Evolutionary conservation across 2,797 vertebrate genomes (phyloP).

Genomic region (Gastrophryne carolinensis): DNA sequence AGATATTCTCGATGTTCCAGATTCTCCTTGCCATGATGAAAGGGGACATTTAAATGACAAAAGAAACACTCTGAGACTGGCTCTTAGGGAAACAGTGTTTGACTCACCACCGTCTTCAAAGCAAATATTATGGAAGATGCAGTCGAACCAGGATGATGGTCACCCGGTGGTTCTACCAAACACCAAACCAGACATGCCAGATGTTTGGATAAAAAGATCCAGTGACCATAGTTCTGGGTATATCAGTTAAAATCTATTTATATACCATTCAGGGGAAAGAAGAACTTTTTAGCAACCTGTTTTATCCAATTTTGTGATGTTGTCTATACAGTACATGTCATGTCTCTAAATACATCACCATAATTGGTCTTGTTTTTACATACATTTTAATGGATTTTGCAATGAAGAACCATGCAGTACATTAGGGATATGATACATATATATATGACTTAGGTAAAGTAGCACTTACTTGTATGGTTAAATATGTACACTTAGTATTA

Average conservation of each 20-base stretch:
- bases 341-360: background rate
- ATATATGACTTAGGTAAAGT: no score
- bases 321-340: background rate
- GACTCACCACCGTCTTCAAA: slow-evolving; percentile 73
- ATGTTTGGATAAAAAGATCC: slow-evolving; percentile 93
- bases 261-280: background rate
- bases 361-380: background rate
- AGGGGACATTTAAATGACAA: slow-evolving; percentile 89
- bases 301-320: background rate
- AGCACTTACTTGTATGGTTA: no score
- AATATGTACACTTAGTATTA: no score
- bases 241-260: slow-evolving; percentile 60
- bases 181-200: slow-evolving; percentile 92
- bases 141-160: slow-evolving; percentile 73
- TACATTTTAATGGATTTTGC: no score
- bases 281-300: background rate
- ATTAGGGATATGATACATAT: no score
- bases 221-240: slow-evolving; percentile 69
- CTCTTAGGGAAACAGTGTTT: slow-evolving; percentile 87
- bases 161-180: slow-evolving; percentile 88
- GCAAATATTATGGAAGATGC: slow-evolving; percentile 74
- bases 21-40: slow-evolving; percentile 62
- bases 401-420: no score
- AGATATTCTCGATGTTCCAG: slow-evolving; percentile 64
- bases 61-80: slow-evolving; percentile 88